These are phyloP conservation scores for Sphenopsis melanotis DNA, from an alignment of 2,797 vertebrate species.

Conservation along the genomic window DNA sequence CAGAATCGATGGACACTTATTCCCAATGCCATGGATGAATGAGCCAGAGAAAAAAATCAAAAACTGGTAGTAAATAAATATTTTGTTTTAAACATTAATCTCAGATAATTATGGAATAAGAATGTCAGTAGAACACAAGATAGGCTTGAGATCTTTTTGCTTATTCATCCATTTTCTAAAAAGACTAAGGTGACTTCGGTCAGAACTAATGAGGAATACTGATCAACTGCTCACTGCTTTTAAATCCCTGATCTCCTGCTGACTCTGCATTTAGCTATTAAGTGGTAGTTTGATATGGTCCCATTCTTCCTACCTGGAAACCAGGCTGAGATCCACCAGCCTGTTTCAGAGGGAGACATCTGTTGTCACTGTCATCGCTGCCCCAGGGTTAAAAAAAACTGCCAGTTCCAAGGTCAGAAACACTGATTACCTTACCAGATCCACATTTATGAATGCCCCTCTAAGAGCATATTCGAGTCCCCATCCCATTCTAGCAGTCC, in stretches of 20 bases:
- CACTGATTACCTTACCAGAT: not conserved
- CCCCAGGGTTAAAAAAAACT: not conserved
- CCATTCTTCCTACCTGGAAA: not conserved
- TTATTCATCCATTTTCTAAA: constrained; percentile 7
- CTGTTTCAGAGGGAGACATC: not conserved
- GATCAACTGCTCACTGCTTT: not conserved
- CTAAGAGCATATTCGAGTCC: not conserved
- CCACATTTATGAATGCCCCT: not conserved
- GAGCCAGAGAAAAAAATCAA: not conserved
- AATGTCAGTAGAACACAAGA: not conserved
- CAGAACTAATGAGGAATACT: not conserved
- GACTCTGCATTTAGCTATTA: not conserved
- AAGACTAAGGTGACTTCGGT: not conserved
- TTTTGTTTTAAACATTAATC: not conserved
- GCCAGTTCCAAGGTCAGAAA: not conserved
- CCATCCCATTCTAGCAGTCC: not conserved
- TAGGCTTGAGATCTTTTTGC: not conserved
- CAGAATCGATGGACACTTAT: not conserved
- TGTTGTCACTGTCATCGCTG: not conserved
- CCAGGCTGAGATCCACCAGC: not conserved
- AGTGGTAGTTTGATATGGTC: not conserved
- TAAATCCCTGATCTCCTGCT: not conserved
- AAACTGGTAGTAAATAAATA: not conserved
- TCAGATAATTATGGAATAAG: not conserved
- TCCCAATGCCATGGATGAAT: not conserved